phyloP scores from a whole-genome alignment of 2,113 vertebrate genomes.

The Hippocampus comes region DNA sequence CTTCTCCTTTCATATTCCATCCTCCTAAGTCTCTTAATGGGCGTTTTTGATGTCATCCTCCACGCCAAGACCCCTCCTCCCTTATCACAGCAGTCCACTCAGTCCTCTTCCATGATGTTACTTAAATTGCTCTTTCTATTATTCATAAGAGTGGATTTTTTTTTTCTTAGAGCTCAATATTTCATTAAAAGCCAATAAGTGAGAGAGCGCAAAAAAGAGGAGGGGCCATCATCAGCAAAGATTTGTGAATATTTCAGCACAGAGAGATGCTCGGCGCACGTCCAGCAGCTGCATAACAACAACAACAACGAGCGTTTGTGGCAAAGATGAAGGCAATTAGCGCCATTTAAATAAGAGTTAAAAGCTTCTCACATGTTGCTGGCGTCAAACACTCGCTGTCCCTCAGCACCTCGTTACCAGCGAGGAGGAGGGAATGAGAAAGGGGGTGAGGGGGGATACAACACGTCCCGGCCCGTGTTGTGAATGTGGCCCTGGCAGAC shows the following conservation, averaged over 20 bases:
- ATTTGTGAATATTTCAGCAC: slow-evolving; percentile 64
- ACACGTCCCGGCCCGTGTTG: slow-evolving; percentile 25
- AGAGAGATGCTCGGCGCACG: slow-evolving; percentile 27
- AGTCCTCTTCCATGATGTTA: slow-evolving; percentile 46
- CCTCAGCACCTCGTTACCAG: slow-evolving; percentile 48
- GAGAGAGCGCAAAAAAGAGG: neutral
- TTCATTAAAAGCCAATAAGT: slow-evolving; percentile 58
- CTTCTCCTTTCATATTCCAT: neutral
- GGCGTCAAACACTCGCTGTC: slow-evolving; percentile 46
- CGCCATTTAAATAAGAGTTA: slow-evolving; percentile 56
- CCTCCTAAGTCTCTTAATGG: neutral
- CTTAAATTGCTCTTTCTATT: slow-evolving; percentile 64
- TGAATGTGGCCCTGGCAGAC: slow-evolving; percentile 22
- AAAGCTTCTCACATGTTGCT: slow-evolving; percentile 66
- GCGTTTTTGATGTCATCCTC: neutral
- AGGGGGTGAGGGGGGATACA: slow-evolving; percentile 26
- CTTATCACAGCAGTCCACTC: slow-evolving; percentile 31
- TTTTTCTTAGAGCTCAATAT: slow-evolving; percentile 55
- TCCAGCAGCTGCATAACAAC: slow-evolving; percentile 27
- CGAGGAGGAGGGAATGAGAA: slow-evolving; percentile 1
- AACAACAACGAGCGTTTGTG: slow-evolving; percentile 43
- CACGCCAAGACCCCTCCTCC: slow-evolving; percentile 9
- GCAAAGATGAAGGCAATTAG: slow-evolving; percentile 57
- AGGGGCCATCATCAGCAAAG: slow-evolving; percentile 27
- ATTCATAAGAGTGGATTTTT: slow-evolving; percentile 56